Percentiles rank a stretch among this genome's conserved stretches.
Evolutionary conservation across 2,797 vertebrate species (phyloP).

Genomic region (Spea hammondii): DNA sequence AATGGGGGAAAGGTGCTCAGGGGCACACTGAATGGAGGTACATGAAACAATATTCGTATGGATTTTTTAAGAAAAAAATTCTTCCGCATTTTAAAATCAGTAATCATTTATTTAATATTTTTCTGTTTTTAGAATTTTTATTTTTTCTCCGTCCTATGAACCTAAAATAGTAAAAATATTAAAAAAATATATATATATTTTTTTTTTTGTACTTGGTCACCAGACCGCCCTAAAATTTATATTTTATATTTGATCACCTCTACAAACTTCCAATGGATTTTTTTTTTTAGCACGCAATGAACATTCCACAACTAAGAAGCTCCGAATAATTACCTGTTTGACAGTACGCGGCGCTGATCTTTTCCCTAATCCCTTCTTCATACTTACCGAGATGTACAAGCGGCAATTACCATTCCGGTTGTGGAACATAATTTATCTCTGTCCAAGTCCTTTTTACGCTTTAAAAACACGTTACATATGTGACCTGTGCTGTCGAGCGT

Average conservation of each 20-base stretch:
- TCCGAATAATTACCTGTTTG: constrained; percentile 3
- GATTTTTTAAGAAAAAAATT: no score
- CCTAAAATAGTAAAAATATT: no score
- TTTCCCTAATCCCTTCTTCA: constrained; percentile 7
- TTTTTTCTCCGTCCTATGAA: no score
- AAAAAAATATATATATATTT: no score
- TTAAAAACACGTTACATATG: not conserved
- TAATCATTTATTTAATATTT: no score
- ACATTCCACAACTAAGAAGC: not conserved
- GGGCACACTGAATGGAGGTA: no score
- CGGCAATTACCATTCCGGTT: constrained; percentile 1
- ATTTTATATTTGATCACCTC: not conserved
- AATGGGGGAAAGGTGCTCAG: no score
- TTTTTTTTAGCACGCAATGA: not conserved
- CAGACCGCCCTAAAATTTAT: not conserved
- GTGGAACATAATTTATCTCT: constrained; percentile 14
- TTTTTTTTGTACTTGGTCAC: no score
- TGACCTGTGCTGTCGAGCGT: not conserved
- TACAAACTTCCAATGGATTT: no score
- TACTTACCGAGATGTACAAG: not conserved
- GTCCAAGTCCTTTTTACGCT: constrained; percentile 6
- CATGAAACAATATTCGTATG: no score
- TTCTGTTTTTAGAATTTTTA: no score
- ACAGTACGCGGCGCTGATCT: not conserved
- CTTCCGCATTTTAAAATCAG: no score